Base-by-base conservation (phyloP, 2,797 vertebrate genomes). In the Gobio occitaniae region DNA sequence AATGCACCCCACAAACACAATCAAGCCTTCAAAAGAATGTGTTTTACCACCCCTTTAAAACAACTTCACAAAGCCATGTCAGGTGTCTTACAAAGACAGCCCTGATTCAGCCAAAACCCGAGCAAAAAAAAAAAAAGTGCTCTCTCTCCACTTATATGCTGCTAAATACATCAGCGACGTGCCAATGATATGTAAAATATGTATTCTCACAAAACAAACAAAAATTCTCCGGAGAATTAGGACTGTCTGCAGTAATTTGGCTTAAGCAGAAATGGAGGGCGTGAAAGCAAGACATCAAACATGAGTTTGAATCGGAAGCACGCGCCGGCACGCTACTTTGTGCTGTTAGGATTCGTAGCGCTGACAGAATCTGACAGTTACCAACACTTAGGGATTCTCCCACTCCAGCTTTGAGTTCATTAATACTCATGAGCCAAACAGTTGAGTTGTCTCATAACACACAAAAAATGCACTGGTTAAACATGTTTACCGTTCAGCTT, bases 311-410 rank as follows among this genome's bases (percentile, higher is more conserved):
- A 93, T 90, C 90, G 87, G 92, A 92, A 89, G 87, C 89, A 86
- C 84, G 87, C 90, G 74, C 90, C 68, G 32, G 74, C 54, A 54
- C 32, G 54, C 80, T 68, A 75, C 72, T 84, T 77, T 71, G 81
- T 41, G 80, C 85, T 91, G 91, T 92, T 91, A 93, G 89, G 92
- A 90, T 91, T 89, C 91, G 80, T 84, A 89, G 90, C 78, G 86
- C 90, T 93, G 93, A 95, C 90, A 91, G 91, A 91, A 93, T 91
- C 92, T 95, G 94, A 94, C 94, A 94, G 93, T 92, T 92, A 88
- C 90, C 93, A 93, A 93, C 91, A 92, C 91, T 93, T 93, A 92
- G 94, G 93, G 90, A 95, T 92, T 94, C 91, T 94, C 93, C 93
- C 92, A 88, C 91, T 80, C 89, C 90, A 94, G 93, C 91, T 92